Conservation (phyloP, 30 jellyfish, hydroid and myxozoan genomes). For the Chironex yamaguchii region DNA sequence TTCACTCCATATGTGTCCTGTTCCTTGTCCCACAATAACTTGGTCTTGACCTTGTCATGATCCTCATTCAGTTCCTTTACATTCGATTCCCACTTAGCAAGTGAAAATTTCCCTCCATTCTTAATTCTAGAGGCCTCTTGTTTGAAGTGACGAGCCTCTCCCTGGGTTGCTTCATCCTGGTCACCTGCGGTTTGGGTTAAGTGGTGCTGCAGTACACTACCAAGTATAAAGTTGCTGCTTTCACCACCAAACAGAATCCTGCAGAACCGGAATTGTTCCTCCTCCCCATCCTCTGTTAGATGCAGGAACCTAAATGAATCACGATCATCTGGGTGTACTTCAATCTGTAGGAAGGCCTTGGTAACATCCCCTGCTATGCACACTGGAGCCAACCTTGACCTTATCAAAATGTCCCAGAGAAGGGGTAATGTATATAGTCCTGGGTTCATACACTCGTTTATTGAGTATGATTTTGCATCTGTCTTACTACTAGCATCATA, state of each 20-base stretch:
- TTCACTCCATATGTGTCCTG: constrained; percentile 43
- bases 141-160: background rate
- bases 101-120: background rate
- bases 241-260: constrained; percentile 14
- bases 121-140: background rate
- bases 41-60: background rate
- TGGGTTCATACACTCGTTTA: constrained; percentile 65
- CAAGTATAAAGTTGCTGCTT: background rate
- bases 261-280: background rate
- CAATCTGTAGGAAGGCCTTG: no score
- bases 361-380: no score
- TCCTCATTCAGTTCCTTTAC: background rate
- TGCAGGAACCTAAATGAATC: no score
- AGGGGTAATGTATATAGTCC: no score
- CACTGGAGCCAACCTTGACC: no score
- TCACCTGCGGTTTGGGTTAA: background rate
- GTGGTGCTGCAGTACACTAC: background rate
- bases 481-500: constrained; percentile 73
- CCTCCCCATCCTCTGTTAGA: constrained; percentile 6
- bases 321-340: no score
- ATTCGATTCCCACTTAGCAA: constrained; percentile 14
- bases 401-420: no score
- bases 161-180: background rate
- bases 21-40: constrained; percentile 1
- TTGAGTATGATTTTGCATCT: constrained; percentile 37